Evolutionary conservation across 2,113 vertebrate species (phyloP).

Genomic region (Heteronetta atricapilla): DNA sequence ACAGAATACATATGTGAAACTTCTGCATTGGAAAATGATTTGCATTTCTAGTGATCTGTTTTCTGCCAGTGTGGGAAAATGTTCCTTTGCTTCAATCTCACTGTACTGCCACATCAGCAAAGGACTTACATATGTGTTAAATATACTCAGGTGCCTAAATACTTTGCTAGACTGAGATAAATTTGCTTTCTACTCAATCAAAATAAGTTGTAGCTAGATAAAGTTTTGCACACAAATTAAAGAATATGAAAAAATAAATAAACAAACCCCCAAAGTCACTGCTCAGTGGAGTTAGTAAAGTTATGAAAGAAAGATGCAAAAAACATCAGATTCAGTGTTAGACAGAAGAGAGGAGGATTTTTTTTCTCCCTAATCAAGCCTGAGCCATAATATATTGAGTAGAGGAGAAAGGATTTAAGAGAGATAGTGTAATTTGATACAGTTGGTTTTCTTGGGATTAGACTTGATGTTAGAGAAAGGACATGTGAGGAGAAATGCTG

Average conservation of each 20-base stretch:
- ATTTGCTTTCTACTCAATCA: not conserved
- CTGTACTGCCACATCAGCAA: fast-evolving
- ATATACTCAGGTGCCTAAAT: not conserved
- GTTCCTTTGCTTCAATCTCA: not conserved
- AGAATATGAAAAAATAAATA: not conserved
- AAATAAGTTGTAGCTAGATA: not conserved
- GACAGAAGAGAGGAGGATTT: not conserved
- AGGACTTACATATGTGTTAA: not conserved
- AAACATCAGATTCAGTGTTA: not conserved
- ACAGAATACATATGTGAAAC: not conserved
- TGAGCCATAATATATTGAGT: not conserved
- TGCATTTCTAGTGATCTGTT: not conserved
- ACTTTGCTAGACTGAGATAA: not conserved
- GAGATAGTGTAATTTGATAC: not conserved
- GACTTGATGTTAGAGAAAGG: not conserved
- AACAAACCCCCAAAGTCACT: not conserved
- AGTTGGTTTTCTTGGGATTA: not conserved
- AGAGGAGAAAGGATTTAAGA: not conserved
- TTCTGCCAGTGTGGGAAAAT: not conserved
- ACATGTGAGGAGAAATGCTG: not conserved
- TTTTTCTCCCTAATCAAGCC: not conserved
- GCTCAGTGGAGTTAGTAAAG: not conserved
- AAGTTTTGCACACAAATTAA: not conserved
- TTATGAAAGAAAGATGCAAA: not conserved
- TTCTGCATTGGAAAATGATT: not conserved